Base-by-base conservation (phyloP, 2,797 vertebrate species). In the Limnodromus scolopaceus region DNA sequence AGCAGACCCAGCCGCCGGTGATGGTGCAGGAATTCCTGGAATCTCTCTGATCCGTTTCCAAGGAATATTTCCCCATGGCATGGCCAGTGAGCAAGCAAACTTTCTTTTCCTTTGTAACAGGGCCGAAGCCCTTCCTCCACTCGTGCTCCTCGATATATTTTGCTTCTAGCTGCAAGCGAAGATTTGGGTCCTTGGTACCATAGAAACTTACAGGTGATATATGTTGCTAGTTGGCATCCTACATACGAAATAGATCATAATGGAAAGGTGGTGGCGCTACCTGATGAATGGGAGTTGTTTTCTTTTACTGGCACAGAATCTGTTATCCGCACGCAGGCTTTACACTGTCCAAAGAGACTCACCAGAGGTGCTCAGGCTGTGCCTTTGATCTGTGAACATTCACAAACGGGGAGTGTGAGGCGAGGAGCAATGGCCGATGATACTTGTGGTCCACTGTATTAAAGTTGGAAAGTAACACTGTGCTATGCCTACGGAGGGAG, bases 21-120 rank as follows among this genome's bases (percentile, higher is more conserved):
- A 17, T 27, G 90, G 19, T 16, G 32, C 20, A 79, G 81, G 61
- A 96, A 97, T 87, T 53, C 30, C 25, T 85, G 94, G 91, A 97
- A 94, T 97, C 74, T 78, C 87, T 93, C 28, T 92, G 84, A 91
- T 95, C 48, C 71, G 6, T 68, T 94, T 97, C 97, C 95, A 95
- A 76, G 82, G 93, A 95, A 63, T 53, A 24, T 90, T 92, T 91
- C 94, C 71, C 68, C 27, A 27, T 16, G 64, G 68, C 60, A 57
- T 34, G 55, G 66, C 83, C 83, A 49, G 36, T 0, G 6, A 72
- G 39, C 55, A 75, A 51, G 69, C 43, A 85, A 89, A 13, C 51
- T 71, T 80, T 82, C 45, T 25, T 92, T 69, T 68, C 30, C 71
- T 49, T 70, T 49, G n/a, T 48, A 66, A 24, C 74, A 66, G 74